A percentile compares a stretch with the other conserved stretches of the same genome.
phyloP scores from a whole-genome alignment of 2,888 invertebrate genomes.

The Plebejus melissa region DNA sequence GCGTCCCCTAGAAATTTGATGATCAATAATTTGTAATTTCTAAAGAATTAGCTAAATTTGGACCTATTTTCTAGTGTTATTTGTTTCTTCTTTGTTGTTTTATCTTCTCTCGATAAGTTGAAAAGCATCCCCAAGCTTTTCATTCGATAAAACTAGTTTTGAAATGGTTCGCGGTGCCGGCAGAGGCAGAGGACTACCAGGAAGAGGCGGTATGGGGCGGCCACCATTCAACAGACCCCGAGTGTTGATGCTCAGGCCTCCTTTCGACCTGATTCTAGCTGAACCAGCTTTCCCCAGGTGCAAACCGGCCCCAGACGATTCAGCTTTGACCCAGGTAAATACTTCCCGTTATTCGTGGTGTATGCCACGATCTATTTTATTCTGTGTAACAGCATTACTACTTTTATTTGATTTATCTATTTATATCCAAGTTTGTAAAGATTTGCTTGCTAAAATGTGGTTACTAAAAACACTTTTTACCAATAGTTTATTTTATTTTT shows the following conservation, averaged over 20 bases:
- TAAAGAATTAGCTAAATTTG: background rate
- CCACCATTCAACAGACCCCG: slow-evolving; percentile 69
- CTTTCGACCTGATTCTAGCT: slow-evolving; percentile 92
- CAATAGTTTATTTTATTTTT: too few relatives aligned
- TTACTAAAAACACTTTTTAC: too few relatives aligned
- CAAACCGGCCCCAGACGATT: slow-evolving; percentile 88
- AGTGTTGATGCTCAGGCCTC: slow-evolving; percentile 81
- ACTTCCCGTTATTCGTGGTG: slow-evolving; percentile 22
- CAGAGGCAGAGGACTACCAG: slow-evolving; percentile 82
- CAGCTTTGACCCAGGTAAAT: slow-evolving; percentile 86
- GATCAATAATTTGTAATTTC: background rate
- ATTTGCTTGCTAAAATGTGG: too few relatives aligned
- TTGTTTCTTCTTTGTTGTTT: background rate
- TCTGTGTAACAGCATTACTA: background rate
- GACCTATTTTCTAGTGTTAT: background rate
- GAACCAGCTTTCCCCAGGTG: slow-evolving; percentile 94
- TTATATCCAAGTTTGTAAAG: too few relatives aligned
- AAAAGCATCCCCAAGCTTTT: background rate
- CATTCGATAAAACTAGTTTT: slow-evolving; percentile 19
- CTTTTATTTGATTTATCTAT: background rate
- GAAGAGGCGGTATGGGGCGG: slow-evolving; percentile 80
- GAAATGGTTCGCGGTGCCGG: slow-evolving; percentile 85
- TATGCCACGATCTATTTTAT: background rate
- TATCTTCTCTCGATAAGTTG: background rate
- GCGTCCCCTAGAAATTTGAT: slow-evolving; percentile 18